Base-by-base conservation (phyloP, 2,797 vertebrate species). In the Uromys caudimaculatus region DNA sequence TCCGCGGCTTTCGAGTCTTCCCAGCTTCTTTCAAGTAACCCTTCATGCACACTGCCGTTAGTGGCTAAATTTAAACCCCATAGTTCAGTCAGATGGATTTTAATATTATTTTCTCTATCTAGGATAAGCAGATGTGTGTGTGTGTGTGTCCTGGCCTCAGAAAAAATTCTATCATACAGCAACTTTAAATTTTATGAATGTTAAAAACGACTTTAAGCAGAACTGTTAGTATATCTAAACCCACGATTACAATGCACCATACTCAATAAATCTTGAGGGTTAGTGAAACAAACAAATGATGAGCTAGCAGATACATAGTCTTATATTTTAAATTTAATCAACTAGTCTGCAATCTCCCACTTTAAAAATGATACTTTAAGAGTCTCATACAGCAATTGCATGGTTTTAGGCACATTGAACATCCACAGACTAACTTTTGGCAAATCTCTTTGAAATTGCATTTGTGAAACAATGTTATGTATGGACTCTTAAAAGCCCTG, bases 391-490 rank as follows among this genome's bases (percentile, higher is more conserved):
- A 67, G 10, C 27, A 14, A 12, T 94, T 60, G 41, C 19, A 21
- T 60, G 11, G 1, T 76, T 95, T 95, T 79, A 93, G 44, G 16
- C 23, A 54, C 11, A 86, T 0, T 88, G n/a, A 90, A 1, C 10
- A 47, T 47, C 14, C n/a, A 54, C 27, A 71, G 9, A 54, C 11
- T 8, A 73, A 82, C 69, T 83, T 96, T 93, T 91, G 58, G 50
- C 41, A 94, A 92, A 56, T 94, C 64, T 64, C 44, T 56, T 89
- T 69, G n/a, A 95, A 97, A 93, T 81, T 60, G 1, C 60, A 84
- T 83, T 96, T n/a, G 17, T 71, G 35, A 60, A 93, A 44, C 79
- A 93, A 67, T 12, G 60, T 38, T n/a, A n/a, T n/a, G n/a, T 47
- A 87, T 93, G 52, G 85, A 71, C 29, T 79, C 23, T 35, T 87